Conservation (phyloP, 2,888 invertebrate genomes). For the Anagyrus pseudococci region DNA sequence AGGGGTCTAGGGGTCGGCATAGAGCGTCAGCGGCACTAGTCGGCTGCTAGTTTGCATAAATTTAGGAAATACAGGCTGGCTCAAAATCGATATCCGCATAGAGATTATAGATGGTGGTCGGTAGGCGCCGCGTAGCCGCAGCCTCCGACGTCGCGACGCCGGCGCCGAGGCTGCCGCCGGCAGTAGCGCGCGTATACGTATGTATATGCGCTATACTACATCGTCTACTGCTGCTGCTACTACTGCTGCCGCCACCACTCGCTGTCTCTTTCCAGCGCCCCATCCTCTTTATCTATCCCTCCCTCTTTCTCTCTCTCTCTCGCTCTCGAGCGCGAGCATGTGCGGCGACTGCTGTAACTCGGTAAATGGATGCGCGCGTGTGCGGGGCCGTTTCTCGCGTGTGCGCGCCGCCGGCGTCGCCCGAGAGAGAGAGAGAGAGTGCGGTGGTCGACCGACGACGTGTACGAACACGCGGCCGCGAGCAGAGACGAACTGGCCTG, state of each 20-base stretch:
- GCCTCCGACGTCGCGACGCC: slow-evolving; percentile 56
- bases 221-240: not conserved
- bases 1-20: slow-evolving; percentile 29
- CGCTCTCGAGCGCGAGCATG: not conserved
- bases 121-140: slow-evolving; percentile 57
- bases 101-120: slow-evolving; percentile 63
- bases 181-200: slow-evolving; percentile 8
- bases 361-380: not conserved
- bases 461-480: too few relatives aligned
- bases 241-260: not conserved
- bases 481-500: slow-evolving; percentile 7
- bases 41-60: slow-evolving; percentile 61
- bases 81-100: slow-evolving; percentile 63
- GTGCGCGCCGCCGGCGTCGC: not conserved
- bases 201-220: not conserved
- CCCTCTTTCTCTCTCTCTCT: slow-evolving; percentile 5
- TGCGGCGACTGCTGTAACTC: not conserved
- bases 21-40: too few relatives aligned
- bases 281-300: not conserved
- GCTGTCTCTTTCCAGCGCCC: not conserved
- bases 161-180: slow-evolving; percentile 43
- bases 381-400: not conserved
- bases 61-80: slow-evolving; percentile 58
- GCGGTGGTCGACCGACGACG: too few relatives aligned
- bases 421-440: too few relatives aligned